Conservation (phyloP, 2,888 invertebrate species). For the Epirrita christyi region DNA sequence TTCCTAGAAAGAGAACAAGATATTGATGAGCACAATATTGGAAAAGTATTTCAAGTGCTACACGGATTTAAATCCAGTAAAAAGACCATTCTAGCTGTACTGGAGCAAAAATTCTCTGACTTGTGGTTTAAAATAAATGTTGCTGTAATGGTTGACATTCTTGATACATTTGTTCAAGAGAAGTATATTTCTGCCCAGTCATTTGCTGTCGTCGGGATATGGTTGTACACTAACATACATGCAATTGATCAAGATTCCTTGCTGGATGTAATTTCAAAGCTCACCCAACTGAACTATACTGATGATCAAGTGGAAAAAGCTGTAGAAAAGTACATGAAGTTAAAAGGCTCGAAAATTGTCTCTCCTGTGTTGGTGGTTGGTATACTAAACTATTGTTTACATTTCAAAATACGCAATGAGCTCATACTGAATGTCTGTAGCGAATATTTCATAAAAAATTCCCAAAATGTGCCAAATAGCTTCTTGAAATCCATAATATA, state of each 20-base stretch:
- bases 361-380: slow-evolving; percentile 84
- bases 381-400: slow-evolving; percentile 86
- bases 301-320: slow-evolving; percentile 84
- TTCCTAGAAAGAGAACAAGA: slow-evolving; percentile 83
- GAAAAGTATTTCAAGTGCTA: slow-evolving; percentile 82
- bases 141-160: slow-evolving; percentile 74
- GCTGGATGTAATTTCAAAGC: slow-evolving; percentile 80
- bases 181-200: slow-evolving; percentile 72
- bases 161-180: slow-evolving; percentile 68
- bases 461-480: slow-evolving; percentile 73
- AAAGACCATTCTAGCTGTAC: slow-evolving; percentile 80
- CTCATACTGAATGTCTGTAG: slow-evolving; percentile 84
- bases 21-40: slow-evolving; percentile 84
- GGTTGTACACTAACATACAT: slow-evolving; percentile 86
- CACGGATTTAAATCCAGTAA: slow-evolving; percentile 85
- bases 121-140: slow-evolving; percentile 84
- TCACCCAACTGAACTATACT: slow-evolving; percentile 81
- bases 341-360: slow-evolving; percentile 74
- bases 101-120: slow-evolving; percentile 84
- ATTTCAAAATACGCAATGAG: slow-evolving; percentile 83
- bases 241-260: slow-evolving; percentile 83
- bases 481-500: slow-evolving; percentile 84
- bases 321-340: slow-evolving; percentile 86
- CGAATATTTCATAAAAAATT: slow-evolving; percentile 81
- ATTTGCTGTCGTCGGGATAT: slow-evolving; percentile 74